phyloP scores from a whole-genome alignment of 2,888 invertebrate species.

The Acanthosepion pharaonis region DNA sequence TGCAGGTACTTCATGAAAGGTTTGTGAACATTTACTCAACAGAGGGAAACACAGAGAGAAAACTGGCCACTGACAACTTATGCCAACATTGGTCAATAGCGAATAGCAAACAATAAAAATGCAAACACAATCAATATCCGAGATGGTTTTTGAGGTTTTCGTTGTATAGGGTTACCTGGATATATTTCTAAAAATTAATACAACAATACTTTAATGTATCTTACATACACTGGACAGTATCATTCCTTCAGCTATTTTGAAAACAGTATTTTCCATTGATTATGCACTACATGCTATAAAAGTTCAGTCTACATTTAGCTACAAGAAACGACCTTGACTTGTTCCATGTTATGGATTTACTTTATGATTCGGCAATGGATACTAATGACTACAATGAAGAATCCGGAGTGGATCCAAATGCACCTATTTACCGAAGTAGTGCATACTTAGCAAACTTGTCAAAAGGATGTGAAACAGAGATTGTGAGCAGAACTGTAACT shows the following conservation, averaged over 20 bases:
- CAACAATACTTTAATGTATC: not conserved
- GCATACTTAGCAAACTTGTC: not conserved
- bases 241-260: not conserved
- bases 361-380: not conserved
- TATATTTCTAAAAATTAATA: not conserved
- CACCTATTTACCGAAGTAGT: not conserved
- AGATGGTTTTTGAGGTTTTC: not conserved
- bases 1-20: conserved; percentile 12
- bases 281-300: not conserved
- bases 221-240: not conserved
- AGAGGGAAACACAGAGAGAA: not conserved
- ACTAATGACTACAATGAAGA: not conserved
- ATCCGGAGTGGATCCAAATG: not conserved
- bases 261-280: not conserved
- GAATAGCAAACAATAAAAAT: conserved; percentile 15
- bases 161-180: not conserved
- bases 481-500: not conserved
- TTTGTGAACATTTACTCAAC: not conserved
- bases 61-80: not conserved
- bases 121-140: not conserved
- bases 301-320: not conserved
- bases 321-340: not conserved
- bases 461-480: not conserved
- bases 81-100: not conserved
- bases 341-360: not conserved